Evolutionary conservation across 2,113 vertebrate genomes (phyloP), one percentile per base, ranked within the genome.

Genomic region (Gymnocephalus cernua): DNA sequence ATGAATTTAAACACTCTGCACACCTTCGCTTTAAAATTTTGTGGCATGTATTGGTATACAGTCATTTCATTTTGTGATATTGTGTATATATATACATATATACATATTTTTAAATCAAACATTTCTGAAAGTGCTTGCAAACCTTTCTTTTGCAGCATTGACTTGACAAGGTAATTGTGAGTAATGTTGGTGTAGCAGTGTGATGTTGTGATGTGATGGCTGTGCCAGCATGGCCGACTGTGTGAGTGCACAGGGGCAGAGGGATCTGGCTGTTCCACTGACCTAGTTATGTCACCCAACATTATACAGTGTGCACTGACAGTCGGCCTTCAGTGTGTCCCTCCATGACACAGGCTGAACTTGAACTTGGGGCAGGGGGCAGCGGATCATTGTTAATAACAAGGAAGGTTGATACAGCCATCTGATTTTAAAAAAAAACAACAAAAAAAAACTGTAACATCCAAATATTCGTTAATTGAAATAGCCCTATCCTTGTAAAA

Each of bases 211-310:
- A 56, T 92, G 89, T 68, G 82, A 56, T 58, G 78, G 69, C 77
- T 21, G 58, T 88, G 87, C 79, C 93, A 92, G 93, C 94, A 93
- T 95, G 95, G 93, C 86, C 65, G 86, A 79, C 90, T 62, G 83
- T 84, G 93, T 95, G 92, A 93, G 87, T 59, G 74, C 71, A 74
- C 68, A 56, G 91, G 83, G 88, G 85, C 84, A 82, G 87, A 82
- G 73, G 63, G 83, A 75, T 68, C 78, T 80, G 88, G 93, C 93
- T 95, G 93, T 94, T 95, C 93, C 89, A 95, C 94, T 96, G 95
- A 95, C 94, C 94, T 81, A 95, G 92, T 95, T 95, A 94, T 95
- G 94, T 96, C 95, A 95, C 89, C 83, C 65, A 87, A 61, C 85
- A 85, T 95, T 95, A 95, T 89, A 92, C 91, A 87, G 92, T 87